Conservation (phyloP, 2,797 vertebrate genomes). For the Poeciliopsis presidionis region DNA sequence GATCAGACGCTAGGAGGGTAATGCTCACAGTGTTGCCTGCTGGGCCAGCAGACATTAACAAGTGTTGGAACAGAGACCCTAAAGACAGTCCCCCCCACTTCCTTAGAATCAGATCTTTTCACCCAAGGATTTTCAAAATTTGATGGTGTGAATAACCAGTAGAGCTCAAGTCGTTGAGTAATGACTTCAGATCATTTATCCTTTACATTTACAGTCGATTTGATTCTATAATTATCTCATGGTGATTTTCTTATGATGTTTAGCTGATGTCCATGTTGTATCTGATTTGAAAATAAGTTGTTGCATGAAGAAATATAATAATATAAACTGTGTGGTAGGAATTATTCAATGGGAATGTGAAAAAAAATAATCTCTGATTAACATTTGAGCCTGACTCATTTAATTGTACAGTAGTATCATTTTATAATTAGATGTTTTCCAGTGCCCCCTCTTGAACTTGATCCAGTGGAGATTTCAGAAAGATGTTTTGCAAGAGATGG, state of each 20-base stretch:
- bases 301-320: not conserved
- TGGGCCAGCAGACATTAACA: not conserved
- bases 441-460: slow-evolving; percentile 8
- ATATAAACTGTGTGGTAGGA: not conserved
- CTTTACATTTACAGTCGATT: not conserved
- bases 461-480: slow-evolving; percentile 22
- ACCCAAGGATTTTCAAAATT: not conserved
- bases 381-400: not conserved
- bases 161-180: not conserved
- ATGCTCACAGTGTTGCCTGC: not conserved
- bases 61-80: not conserved
- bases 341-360: not conserved
- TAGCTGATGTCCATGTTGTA: not conserved
- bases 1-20: not conserved
- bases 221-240: not conserved
- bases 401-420: not conserved
- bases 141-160: not conserved
- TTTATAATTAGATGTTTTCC: not conserved
- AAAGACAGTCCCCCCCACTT: not conserved
- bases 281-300: not conserved
- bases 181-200: not conserved
- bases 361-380: not conserved
- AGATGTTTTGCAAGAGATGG: slow-evolving; percentile 17
- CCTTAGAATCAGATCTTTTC: not conserved
- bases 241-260: not conserved